Conservation (phyloP, 2,888 invertebrate species). For the Andricus quercusramuli region DNA sequence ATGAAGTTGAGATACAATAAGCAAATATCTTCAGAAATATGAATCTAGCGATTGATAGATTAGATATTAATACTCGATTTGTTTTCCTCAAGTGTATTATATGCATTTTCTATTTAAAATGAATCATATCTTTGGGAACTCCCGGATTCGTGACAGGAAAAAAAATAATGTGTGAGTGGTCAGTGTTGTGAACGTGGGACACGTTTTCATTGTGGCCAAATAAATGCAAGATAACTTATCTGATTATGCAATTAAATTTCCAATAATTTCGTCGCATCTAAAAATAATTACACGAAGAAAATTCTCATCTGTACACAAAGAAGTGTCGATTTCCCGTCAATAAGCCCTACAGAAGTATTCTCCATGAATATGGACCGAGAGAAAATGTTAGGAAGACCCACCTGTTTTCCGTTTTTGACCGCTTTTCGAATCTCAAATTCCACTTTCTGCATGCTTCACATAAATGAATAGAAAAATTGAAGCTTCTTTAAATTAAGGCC, state of each 20-base stretch:
- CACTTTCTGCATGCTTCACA: too few species aligned
- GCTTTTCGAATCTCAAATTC: too few species aligned
- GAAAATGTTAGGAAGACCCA: too few species aligned
- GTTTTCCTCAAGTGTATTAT: background rate
- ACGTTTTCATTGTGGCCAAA: background rate
- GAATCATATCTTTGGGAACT: slow-evolving; percentile 21
- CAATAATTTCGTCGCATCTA: background rate
- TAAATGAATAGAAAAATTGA: too few species aligned
- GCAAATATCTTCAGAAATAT: background rate
- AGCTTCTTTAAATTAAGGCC: too few species aligned
- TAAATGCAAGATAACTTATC: background rate
- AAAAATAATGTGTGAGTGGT: slow-evolving; percentile 42
- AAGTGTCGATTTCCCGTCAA: too few species aligned
- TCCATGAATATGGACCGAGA: too few species aligned
- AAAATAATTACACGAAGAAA: background rate
- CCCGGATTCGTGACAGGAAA: slow-evolving; percentile 38
- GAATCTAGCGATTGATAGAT: background rate
- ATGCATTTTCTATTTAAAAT: background rate
- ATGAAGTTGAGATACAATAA: background rate
- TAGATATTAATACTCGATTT: background rate
- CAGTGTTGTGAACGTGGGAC: background rate
- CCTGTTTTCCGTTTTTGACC: too few species aligned
- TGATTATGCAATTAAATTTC: background rate
- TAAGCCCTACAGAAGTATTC: too few species aligned
- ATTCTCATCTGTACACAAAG: too few species aligned